Evolutionary conservation across 2,888 invertebrate genomes (phyloP).

Genomic region (Lasius fuliginosus): DNA sequence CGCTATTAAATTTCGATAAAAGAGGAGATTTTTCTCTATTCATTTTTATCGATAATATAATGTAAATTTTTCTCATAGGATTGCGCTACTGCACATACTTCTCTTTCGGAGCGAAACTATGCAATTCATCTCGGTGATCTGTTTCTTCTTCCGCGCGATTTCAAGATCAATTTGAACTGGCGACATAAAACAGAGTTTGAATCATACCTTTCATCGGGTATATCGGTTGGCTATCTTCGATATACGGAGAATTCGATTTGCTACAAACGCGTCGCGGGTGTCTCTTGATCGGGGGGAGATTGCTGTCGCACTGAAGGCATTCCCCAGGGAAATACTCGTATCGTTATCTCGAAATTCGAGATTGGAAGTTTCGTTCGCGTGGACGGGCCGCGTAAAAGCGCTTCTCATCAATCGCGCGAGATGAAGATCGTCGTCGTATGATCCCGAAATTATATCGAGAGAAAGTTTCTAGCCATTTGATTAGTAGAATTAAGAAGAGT

Average conservation of each 20-base stretch:
- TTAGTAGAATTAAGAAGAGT: slow-evolving; percentile 15
- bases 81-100: neutral
- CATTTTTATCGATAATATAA: neutral
- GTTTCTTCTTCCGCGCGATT: slow-evolving; percentile 12
- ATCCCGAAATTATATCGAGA: neutral
- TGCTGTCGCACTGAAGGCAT: slow-evolving; percentile 56
- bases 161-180: slow-evolving; percentile 2
- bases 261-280: slow-evolving; percentile 59
- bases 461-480: no score
- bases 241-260: slow-evolving; percentile 62
- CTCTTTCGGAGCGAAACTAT: neutral
- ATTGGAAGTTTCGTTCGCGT: slow-evolving; percentile 55
- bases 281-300: slow-evolving; percentile 70
- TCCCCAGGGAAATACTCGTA: slow-evolving; percentile 69
- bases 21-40: neutral
- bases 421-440: slow-evolving; percentile 20
- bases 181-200: slow-evolving; percentile 40
- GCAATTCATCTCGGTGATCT: neutral
- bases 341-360: slow-evolving; percentile 68
- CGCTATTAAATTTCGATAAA: slow-evolving; percentile 20
- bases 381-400: slow-evolving; percentile 39
- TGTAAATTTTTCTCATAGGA: neutral
- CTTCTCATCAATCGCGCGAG: slow-evolving; percentile 7
- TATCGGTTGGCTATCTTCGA: slow-evolving; percentile 19
- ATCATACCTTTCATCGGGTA: slow-evolving; percentile 34